These are phyloP conservation scores for Hydrophis major DNA, from an alignment of 2,797 vertebrate genomes.

Conservation along the genomic window DNA sequence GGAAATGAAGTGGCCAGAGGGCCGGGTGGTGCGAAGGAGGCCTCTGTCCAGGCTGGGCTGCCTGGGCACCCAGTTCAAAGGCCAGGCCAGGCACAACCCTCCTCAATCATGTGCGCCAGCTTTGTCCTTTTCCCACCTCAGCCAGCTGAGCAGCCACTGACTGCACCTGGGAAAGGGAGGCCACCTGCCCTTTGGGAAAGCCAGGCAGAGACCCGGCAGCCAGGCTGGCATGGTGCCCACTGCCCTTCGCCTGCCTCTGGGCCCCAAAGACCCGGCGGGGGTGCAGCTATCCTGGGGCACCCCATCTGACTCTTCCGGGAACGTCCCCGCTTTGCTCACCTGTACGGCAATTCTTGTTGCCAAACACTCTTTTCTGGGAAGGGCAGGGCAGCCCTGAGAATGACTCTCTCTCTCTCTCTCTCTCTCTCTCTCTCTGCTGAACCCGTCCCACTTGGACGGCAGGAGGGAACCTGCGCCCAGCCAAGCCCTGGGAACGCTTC, in stretches of 20 bases:
- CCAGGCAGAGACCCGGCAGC: too few relatives aligned
- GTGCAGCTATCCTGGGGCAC: background rate
- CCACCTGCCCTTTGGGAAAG: background rate
- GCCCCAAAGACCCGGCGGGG: background rate
- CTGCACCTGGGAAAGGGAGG: background rate
- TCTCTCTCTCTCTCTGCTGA: background rate
- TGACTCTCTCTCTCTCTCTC: background rate
- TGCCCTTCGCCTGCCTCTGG: background rate
- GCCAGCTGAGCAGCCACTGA: background rate
- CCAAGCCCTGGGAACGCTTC: constrained; percentile 13
- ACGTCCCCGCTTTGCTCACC: background rate
- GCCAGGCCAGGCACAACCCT: background rate
- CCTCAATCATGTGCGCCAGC: fast-evolving
- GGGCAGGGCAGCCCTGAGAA: background rate
- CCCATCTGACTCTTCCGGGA: background rate
- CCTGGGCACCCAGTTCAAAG: background rate
- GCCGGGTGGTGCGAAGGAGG: background rate
- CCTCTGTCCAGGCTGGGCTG: background rate
- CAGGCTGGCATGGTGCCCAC: too few relatives aligned
- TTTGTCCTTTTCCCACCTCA: background rate
- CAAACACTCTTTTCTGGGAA: background rate
- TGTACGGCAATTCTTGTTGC: background rate
- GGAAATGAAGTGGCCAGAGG: background rate
- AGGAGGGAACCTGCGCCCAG: background rate
- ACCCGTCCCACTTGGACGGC: background rate